Evolutionary conservation across 2,797 vertebrate species (phyloP), one percentile per base, ranked within the genome.

Genomic region (Naso thynnoides): DNA sequence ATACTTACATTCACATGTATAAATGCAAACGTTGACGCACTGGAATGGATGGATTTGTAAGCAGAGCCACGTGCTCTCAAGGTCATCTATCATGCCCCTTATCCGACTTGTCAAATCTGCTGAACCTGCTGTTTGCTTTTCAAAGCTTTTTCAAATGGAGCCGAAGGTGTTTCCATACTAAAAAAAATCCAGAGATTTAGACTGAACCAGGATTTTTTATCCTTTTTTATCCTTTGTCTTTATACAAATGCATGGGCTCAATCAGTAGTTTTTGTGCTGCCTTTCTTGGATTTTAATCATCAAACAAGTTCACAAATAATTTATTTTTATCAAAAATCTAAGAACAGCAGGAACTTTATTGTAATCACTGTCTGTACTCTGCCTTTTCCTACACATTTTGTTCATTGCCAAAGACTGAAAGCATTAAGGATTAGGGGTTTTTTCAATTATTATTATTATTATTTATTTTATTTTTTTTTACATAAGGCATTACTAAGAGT

Each of bases 41-140:
- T 78, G 71, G 41, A 78, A 76, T 65, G 44, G 75, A 84, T 69
- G 49, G 77, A 61, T 85, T 78, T 88, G 57, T 70, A 64, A 71
- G 74, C 5, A 38, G 61, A 0, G 70, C 58, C 57, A 60, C 59
- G 49, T 52, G 11, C 78, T 81, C 29, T 66, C 73, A 84, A 77
- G 76, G 84, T 86, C 78, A 90, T 89, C 70, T 56, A 83, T 91
- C 85, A 87, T 33, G 62, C 61, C 77, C 70, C 82, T 89, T 86
- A 83, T 89, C 78, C 59, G 39, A 7, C 78, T 68, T 82, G 83
- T 87, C 84, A 79, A 86, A 83, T 82, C 64, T 85, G 81, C 85
- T 81, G 83, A 87, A 87, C 36, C 73, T 54, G 69, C 74, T 52
- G 73, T 86, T 86, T 85, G 77, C 69, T 52, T 65, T 75, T 69